Base-by-base conservation (phyloP, 2,888 invertebrate genomes). In the Dioctria rufipes region DNA sequence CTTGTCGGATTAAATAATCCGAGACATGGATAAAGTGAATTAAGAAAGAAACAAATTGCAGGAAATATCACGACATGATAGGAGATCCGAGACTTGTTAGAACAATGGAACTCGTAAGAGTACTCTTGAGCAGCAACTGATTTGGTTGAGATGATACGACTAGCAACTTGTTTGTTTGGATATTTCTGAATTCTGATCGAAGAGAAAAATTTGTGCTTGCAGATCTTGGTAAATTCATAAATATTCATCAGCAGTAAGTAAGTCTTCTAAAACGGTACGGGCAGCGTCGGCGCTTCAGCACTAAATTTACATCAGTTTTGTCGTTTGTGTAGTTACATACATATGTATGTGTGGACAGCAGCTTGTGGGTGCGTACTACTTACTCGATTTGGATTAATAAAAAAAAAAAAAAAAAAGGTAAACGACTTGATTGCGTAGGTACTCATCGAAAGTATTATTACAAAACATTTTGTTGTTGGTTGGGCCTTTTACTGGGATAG, bases 1-100 rank as follows among this genome's bases (percentile, higher is more conserved):
- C 25, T 25, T 51, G 69, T 54, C 2, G 69, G 69, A 69, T 69
- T 69, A 69, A 69, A 69, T 69, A 69, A 69, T 69, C 69, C 51
- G 51, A 69, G 67, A 67, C 46, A 13, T 25, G 46, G 8, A 49
- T 69, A 39, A 8, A 51, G n/a, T 69, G 51, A 69, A 69, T 69
- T 54, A 69, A 69, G 51, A 37, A 65, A 37, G 69, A 69, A 69
- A 69, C 51, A 69, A 54, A 49, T 54, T 51, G 49, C 69, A 49
- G 69, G 69, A 69, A 69, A 69, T 51, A 69, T 49, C 69, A 51
- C 43, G 49, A 39, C 69, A 69, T 49, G 69, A 49, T 51, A 43
- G 69, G 25, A 25, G 25, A 39, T 69, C 49, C 69, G 11, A 54
- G 54, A 46, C 25, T 25, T 25, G 25, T 65, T 65, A 40, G 42